A percentile compares a stretch with the other conserved stretches of the same genome.
Conservation (phyloP, 1,140 invertebrate species). For the Nixonia krombeini region DNA sequence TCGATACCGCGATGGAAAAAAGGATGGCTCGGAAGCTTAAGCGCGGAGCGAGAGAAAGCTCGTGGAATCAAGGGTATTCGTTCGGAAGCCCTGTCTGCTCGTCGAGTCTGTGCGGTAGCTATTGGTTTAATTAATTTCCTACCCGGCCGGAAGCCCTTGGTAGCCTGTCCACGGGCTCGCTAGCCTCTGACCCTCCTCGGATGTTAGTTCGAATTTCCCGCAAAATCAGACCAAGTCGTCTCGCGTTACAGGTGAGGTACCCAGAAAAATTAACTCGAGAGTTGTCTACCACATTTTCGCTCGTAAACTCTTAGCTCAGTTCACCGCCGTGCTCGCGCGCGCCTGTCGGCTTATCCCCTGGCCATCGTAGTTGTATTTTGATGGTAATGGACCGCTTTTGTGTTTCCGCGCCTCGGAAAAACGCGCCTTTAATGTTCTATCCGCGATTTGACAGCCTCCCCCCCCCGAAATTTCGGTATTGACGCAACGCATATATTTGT, state of each 20-base stretch:
- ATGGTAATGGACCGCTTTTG: too few relatives aligned
- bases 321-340: too few relatives aligned
- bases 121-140: conserved; percentile 59
- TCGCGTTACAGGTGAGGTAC: neutral
- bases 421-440: too few relatives aligned
- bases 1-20: neutral
- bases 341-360: too few relatives aligned
- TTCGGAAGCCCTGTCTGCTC: conserved; percentile 43
- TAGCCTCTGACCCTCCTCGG: conserved; percentile 17
- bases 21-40: neutral
- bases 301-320: too few relatives aligned
- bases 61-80: conserved; percentile 36
- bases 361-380: too few relatives aligned
- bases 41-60: conserved; percentile 11
- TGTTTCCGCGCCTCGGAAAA: too few relatives aligned
- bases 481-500: too few relatives aligned
- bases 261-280: neutral
- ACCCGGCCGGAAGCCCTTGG: conserved; percentile 50
- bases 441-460: too few relatives aligned
- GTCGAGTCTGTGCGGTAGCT: conserved; percentile 29
- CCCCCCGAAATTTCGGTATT: too few relatives aligned
- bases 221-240: conserved; percentile 17
- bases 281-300: neutral
- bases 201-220: conserved; percentile 22
- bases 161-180: conserved; percentile 33